Base-by-base conservation (phyloP, 2,888 invertebrate species). In the Drosophila pseudotalamancana region DNA sequence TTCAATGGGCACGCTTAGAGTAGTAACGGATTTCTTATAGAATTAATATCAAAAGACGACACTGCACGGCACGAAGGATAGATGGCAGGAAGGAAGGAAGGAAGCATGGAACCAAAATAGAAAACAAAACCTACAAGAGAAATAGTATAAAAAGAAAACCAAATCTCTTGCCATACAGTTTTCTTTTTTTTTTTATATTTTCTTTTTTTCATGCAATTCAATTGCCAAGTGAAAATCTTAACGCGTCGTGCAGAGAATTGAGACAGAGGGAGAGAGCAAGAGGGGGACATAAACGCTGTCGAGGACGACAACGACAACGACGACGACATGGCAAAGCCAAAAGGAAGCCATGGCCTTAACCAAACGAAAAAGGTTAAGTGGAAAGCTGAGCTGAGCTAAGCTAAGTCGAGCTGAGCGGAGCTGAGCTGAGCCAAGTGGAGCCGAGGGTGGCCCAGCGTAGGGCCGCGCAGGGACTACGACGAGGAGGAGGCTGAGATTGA, bases 1-100 rank as follows among this genome's bases (percentile, higher is more conserved):
- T 77, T 87, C 71, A 81, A 84, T 87, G 82, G 67, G 72, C 82
- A 82, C 85, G 85, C 70, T 87, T 78, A 69, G 74, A 72, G 66
- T 70, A 63, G 69, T 69, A 85, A 72, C 72, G 78, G 72, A 78
- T 87, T 87, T 85, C 85, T 74, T 73, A 87, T 84, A 74, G 85
- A 85, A 87, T 84, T 87, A 87, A 82, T 84, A 84, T 87, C 74
- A 79, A 79, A 59, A 69, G 62, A 71, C 63, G 65, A 64, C 49
- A 59, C 55, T 42, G 34, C 27, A 37, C 42, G 39, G 25, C 16
- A 23, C 25, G 18, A 12, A 21, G 16, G 18, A 48, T 23, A 25
- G 27, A 39, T 45, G 57, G 12, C 31, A 23, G 56, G 50, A 35
- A 31, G 32, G 42, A 59, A 43, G 48, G 39, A 59, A 29, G 25